Evolutionary conservation across 1,140 invertebrate species (phyloP).

Genomic region (Drosophila persimilis): DNA sequence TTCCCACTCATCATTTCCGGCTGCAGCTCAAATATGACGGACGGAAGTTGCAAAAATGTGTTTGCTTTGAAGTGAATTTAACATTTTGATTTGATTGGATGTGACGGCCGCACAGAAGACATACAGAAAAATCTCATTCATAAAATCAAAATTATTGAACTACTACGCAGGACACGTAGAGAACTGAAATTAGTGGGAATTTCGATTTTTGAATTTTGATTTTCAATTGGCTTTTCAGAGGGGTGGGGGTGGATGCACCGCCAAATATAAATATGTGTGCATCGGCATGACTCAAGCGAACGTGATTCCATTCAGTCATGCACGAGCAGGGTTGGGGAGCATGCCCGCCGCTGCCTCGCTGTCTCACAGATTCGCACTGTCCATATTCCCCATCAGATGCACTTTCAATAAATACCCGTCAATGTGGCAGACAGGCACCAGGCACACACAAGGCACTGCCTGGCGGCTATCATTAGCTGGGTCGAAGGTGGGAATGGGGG

Average conservation of each 20-base stretch:
- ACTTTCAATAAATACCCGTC: conserved; percentile 52
- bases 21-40: conserved; percentile 58
- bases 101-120: conserved; percentile 18
- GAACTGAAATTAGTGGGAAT: too few species aligned
- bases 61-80: conserved; percentile 60
- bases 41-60: conserved; percentile 11
- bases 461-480: conserved; percentile 57
- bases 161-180: too few species aligned
- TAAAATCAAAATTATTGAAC: conserved; percentile 1
- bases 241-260: background rate
- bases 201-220: conserved; percentile 4
- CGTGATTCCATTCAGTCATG: too few species aligned
- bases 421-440: conserved; percentile 36
- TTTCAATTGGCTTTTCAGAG: background rate
- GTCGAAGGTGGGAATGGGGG: background rate
- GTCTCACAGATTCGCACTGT: background rate
- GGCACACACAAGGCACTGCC: background rate
- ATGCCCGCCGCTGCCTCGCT: too few species aligned
- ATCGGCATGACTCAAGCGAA: background rate
- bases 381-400: conserved; percentile 55
- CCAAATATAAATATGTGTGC: background rate
- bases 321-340: too few species aligned
- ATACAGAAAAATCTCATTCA: conserved; percentile 65
- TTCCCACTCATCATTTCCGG: conserved; percentile 50
- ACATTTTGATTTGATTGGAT: conserved; percentile 60